Percentiles rank a stretch among this genome's conserved stretches.
Evolutionary conservation across 2,888 invertebrate species (phyloP).

Genomic region (Dimorphilus gyrociliatus): DNA sequence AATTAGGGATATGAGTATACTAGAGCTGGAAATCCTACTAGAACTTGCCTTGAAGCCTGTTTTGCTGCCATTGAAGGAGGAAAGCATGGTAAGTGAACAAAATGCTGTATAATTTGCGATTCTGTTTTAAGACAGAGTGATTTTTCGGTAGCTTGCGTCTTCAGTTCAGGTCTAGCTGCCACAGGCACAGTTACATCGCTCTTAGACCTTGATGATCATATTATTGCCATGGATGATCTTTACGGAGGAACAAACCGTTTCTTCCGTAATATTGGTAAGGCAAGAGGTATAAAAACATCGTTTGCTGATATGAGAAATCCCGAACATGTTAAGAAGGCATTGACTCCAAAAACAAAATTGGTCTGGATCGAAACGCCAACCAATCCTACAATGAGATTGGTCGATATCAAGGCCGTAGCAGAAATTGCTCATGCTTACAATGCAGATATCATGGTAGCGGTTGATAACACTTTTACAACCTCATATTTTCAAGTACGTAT

Average conservation of each 20-base stretch:
- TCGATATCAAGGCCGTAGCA: conserved; percentile 59
- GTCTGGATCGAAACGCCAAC: conserved; percentile 91
- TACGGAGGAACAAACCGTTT: conserved; percentile 74
- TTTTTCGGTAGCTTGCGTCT: conserved; percentile 40
- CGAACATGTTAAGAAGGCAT: conserved; percentile 48
- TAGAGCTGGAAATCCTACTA: conserved; percentile 81
- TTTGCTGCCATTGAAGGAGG: conserved; percentile 77
- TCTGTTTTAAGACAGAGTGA: no score
- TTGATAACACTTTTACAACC: conserved; percentile 86
- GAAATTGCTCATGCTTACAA: conserved; percentile 44
- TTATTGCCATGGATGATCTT: conserved; percentile 74
- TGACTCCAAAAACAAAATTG: conserved; percentile 70
- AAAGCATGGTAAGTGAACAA: conserved; percentile 54
- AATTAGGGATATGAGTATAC: conserved; percentile 78
- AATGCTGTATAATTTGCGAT: no score
- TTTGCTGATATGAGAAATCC: conserved; percentile 61
- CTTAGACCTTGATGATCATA: conserved; percentile 68
- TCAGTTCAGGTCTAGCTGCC: conserved; percentile 78
- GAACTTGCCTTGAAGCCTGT: conserved; percentile 69
- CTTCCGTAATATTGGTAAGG: conserved; percentile 48
- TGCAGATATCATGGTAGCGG: conserved; percentile 52
- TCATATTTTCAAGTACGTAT: conserved; percentile 55
- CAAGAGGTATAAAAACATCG: conserved; percentile 55
- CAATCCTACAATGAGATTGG: conserved; percentile 80
- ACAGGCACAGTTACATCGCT: conserved; percentile 57